These are phyloP conservation scores for Tenthredo amoena DNA, from an alignment of 2,888 invertebrate genomes.

Conservation along the genomic window DNA sequence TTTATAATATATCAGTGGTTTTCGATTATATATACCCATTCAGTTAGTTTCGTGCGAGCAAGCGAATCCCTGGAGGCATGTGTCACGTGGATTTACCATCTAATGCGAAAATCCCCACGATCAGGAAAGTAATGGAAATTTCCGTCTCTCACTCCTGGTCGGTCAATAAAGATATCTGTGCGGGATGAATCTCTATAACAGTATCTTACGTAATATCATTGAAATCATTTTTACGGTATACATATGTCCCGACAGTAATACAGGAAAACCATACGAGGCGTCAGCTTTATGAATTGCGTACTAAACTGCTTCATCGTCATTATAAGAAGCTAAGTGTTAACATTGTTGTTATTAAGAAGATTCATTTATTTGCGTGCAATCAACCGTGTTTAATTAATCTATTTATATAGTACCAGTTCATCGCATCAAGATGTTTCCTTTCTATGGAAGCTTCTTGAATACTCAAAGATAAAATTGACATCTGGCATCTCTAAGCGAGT, in stretches of 20 bases:
- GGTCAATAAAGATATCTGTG: not conserved
- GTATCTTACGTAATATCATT: not conserved
- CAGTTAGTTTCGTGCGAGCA: not conserved
- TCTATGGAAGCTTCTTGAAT: not conserved
- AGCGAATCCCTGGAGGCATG: not conserved
- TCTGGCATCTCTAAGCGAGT: not conserved
- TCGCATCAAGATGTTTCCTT: not conserved
- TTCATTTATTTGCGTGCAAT: no score
- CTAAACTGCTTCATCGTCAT: not conserved
- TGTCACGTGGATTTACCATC: not conserved
- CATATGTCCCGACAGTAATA: not conserved
- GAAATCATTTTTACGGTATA: not conserved
- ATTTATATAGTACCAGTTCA: not conserved
- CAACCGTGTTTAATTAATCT: no score
- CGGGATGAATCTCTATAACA: not conserved
- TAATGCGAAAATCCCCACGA: not conserved
- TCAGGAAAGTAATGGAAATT: not conserved
- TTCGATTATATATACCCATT: not conserved
- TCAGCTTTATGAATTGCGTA: not conserved
- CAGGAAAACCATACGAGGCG: not conserved
- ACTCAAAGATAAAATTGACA: not conserved
- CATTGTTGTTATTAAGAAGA: not conserved
- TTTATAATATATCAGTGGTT: not conserved
- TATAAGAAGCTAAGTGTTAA: not conserved
- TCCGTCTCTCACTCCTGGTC: not conserved